Evolutionary conservation across 2,797 vertebrate species (phyloP).

Genomic region (Arnoldichthys spilopterus): DNA sequence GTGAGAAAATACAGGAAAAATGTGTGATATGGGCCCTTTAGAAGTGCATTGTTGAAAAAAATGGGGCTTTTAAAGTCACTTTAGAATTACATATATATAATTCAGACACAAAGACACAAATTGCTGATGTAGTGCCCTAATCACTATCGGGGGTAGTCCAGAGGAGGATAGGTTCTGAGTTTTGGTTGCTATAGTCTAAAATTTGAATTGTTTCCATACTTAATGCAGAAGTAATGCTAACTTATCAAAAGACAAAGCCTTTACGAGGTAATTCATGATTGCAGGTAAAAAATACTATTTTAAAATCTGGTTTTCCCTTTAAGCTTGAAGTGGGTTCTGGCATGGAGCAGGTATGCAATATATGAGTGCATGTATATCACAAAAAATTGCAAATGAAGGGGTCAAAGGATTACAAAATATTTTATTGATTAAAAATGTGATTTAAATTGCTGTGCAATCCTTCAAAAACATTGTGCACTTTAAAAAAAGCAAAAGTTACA

Average conservation of each 20-base stretch:
- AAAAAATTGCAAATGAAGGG: background rate
- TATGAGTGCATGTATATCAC: background rate
- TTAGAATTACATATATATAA: too few species aligned
- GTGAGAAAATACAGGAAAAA: too few species aligned
- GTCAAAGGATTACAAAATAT: constrained; percentile 44
- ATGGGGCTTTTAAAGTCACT: too few species aligned
- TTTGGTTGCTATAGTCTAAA: too few species aligned
- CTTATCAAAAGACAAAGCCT: too few species aligned
- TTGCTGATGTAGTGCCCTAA: too few species aligned
- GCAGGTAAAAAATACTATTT: background rate
- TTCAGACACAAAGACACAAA: too few species aligned
- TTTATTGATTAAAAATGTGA: constrained; percentile 56
- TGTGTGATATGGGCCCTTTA: too few species aligned
- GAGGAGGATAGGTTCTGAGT: background rate
- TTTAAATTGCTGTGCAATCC: constrained; percentile 33
- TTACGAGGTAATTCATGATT: background rate
- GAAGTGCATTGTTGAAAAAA: too few species aligned
- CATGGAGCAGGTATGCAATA: background rate
- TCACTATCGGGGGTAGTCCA: background rate
- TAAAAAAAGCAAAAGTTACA: constrained; percentile 37
- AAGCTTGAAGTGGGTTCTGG: background rate
- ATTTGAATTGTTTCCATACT: too few species aligned
- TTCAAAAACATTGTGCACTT: constrained; percentile 25
- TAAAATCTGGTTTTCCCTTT: background rate
- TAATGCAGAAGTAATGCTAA: background rate